Evolutionary conservation across 92 coral and sea anemone genomes (phyloP).

Genomic region (Micromussa lordhowensis): DNA sequence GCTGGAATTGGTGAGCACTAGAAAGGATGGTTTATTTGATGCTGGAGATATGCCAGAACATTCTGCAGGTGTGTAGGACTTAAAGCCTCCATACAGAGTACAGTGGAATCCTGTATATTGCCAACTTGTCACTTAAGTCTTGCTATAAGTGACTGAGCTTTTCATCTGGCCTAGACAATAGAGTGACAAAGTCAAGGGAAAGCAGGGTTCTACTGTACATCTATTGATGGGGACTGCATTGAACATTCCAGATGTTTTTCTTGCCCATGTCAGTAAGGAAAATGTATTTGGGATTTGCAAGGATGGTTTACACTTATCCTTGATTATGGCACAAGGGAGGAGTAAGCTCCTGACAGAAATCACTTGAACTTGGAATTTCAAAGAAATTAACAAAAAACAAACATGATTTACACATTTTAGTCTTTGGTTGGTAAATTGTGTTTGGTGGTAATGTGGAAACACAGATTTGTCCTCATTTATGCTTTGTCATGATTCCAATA

Average conservation of each 20-base stretch:
- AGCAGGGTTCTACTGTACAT: neutral
- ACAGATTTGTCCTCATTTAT: neutral
- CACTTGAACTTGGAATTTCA: neutral
- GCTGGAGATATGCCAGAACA: constrained; percentile 85
- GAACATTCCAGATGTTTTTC: neutral
- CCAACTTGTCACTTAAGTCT: neutral
- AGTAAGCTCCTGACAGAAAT: neutral
- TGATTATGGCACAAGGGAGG: neutral
- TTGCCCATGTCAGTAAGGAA: neutral
- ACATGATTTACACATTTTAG: neutral
- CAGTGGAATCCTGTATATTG: neutral
- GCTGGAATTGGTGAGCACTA: constrained; percentile 64
- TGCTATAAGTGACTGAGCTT: neutral
- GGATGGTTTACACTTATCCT: neutral
- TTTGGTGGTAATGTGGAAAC: neutral
- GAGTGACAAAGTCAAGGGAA: neutral
- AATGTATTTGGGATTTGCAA: neutral
- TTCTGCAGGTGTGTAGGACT: constrained; percentile 36
- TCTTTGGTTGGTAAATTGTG: neutral
- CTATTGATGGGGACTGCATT: neutral
- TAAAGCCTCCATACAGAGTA: neutral
- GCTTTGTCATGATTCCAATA: neutral
- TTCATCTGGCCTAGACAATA: neutral
- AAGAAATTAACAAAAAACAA: neutral
- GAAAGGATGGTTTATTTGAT: constrained; percentile 76